Percentiles rank a stretch among this genome's conserved stretches.
Conservation (phyloP, 30 jellyfish, hydroid and myxozoan genomes). For the Turritopsis rubra region DNA sequence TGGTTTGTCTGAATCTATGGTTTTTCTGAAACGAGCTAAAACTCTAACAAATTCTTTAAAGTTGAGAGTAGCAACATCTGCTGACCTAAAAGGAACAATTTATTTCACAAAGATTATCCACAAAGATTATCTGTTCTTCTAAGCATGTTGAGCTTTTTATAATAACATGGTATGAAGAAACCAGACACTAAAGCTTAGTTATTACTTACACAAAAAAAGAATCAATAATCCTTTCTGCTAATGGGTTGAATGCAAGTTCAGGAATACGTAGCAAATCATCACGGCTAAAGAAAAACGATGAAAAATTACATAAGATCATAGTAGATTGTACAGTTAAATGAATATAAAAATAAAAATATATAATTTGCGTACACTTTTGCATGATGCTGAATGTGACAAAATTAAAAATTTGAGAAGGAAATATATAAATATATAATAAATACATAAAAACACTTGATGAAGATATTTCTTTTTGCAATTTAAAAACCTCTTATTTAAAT, state of each 20-base stretch:
- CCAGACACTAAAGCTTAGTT: not conserved
- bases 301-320: no score
- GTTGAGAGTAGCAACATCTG: slow-evolving; percentile 76
- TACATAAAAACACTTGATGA: no score
- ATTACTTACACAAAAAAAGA: slow-evolving; percentile 65
- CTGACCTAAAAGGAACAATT: not conserved
- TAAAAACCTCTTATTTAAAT: no score
- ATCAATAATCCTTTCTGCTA: slow-evolving; percentile 88
- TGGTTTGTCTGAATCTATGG: slow-evolving; percentile 30
- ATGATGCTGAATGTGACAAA: no score
- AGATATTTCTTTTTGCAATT: no score
- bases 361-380: no score
- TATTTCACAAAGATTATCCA: not conserved
- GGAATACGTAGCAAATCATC: slow-evolving; percentile 92
- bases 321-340: not conserved
- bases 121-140: no score
- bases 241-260: slow-evolving; percentile 93
- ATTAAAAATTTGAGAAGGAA: no score
- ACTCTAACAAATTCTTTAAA: slow-evolving; percentile 74
- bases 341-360: no score
- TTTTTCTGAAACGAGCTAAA: slow-evolving; percentile 76
- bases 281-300: slow-evolving; percentile 45
- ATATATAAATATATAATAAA: no score
- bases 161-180: not conserved
- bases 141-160: not conserved